Base-by-base conservation (phyloP, 1,140 invertebrate species). In the Daktulosphaira vitifoliae region DNA sequence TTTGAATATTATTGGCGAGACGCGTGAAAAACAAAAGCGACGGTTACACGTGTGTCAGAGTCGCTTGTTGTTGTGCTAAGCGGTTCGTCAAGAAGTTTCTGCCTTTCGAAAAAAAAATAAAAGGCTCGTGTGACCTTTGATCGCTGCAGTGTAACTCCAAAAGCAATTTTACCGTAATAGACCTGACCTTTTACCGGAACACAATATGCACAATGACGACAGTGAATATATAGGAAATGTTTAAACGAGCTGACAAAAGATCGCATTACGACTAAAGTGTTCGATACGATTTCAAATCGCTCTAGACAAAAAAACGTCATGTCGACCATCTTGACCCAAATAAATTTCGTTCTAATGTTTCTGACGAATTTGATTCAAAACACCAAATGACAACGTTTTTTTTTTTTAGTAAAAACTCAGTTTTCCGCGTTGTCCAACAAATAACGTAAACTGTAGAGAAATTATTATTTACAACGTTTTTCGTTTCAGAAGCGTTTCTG, bases 161-260 rank as follows among this genome's bases (percentile, higher is more conserved):
- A 62, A 62, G 56, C 56, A 62, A 62, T 62, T 62, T 62, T 46
- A 38, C 42, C 42, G 56, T 62, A 62, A 62, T 62, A 62, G 42
- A 62, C 56, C 56, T 62, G 39, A 48, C 42, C 42, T 62, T 62
- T 48, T 59, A 23, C 42, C 18, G 9, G n/a, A 48, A 39, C 11
- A 11, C 11, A 62, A 59, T 42, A 59, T 59, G 42, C 54, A 44
- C 42, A 59, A 62, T 42, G 56, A 62, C 44, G 56, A 11, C 11
- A 39, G 26, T 42, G 54, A 46, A 62, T 33, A 48, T 33, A 33
- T 6, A 33, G 29, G 56, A 62, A 39, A 48, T 46, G 29, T 48
- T 62, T 62, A 62, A 62, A 48, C 56, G 56, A 62, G 42, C 56
- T n/a, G 42, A 33, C 56, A 62, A 48, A 62, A 42, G 56, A 22